phyloP scores from a whole-genome alignment of 2,888 invertebrate genomes.

The Volucella zonaria region DNA sequence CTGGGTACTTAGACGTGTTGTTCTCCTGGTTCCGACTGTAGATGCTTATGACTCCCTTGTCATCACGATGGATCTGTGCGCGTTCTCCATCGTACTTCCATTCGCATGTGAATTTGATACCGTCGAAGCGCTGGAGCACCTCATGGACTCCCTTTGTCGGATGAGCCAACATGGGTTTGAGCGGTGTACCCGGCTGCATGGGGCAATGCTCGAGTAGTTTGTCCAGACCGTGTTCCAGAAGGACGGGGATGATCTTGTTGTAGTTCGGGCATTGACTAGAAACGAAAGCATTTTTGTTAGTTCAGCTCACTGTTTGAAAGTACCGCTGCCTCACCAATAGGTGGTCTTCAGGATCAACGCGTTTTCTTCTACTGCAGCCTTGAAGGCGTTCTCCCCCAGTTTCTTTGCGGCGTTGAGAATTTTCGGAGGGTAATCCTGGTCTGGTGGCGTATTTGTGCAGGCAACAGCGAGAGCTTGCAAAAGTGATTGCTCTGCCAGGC shows the following conservation, averaged over 20 bases:
- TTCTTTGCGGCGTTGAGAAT: conserved; percentile 86
- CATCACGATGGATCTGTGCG: conserved; percentile 93
- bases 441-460: conserved; percentile 90
- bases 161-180: conserved; percentile 99
- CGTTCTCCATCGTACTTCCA: conserved; percentile 99
- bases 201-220: conserved; percentile 91
- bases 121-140: conserved; percentile 91
- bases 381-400: conserved; percentile 87
- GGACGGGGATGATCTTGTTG: conserved; percentile 90
- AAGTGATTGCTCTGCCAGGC: conserved; percentile 97
- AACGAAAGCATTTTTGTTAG: conserved; percentile 58
- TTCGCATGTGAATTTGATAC: conserved; percentile 96
- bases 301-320: not conserved
- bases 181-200: conserved; percentile 94
- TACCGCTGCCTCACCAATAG: conserved; percentile 87
- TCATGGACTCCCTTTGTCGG: conserved; percentile 97
- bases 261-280: conserved; percentile 97
- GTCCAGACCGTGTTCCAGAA: conserved; percentile 89
- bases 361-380: conserved; percentile 88
- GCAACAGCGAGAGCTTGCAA: conserved; percentile 95
- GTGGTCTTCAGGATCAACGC: conserved; percentile 93
- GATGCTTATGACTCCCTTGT: conserved; percentile 88
- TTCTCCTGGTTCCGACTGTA: conserved; percentile 98
- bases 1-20: conserved; percentile 97
- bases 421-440: conserved; percentile 84